phyloP scores from a whole-genome alignment of 1,140 invertebrate genomes.

The Rhyzopertha dominica region DNA sequence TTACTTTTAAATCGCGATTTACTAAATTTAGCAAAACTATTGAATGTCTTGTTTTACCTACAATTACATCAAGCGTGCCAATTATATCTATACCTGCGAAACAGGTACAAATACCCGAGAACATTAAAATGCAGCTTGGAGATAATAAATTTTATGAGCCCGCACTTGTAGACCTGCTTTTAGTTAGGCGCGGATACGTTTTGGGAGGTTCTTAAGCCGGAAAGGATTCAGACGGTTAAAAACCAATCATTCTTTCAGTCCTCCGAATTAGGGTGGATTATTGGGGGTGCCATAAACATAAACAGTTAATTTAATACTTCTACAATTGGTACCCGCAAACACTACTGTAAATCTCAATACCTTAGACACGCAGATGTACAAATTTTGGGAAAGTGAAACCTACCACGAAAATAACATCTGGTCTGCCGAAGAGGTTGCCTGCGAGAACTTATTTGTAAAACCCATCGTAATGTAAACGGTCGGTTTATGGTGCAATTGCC shows the following conservation, averaged over 20 bases:
- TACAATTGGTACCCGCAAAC: too few species aligned
- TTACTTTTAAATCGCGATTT: too few species aligned
- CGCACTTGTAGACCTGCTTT: conserved; percentile 11
- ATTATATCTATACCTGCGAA: too few species aligned
- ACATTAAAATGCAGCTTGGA: conserved; percentile 11
- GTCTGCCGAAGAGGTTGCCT: conserved; percentile 27
- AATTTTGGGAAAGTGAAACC: conserved; percentile 12
- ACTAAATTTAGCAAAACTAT: too few species aligned
- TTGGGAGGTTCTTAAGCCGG: conserved; percentile 7
- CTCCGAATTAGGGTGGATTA: conserved; percentile 9
- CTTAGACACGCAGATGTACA: conserved; percentile 3
- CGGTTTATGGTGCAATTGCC: conserved; percentile 30
- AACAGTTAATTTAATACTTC: conserved; percentile 6
- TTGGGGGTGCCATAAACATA: conserved; percentile 1
- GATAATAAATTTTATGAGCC: conserved; percentile 9
- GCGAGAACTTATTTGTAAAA: conserved; percentile 28
- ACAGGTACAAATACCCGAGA: too few species aligned
- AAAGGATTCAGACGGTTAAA: conserved; percentile 2
- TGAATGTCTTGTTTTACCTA: too few species aligned
- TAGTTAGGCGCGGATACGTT: conserved; percentile 9
- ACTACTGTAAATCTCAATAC: too few species aligned
- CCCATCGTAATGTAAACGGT: conserved; percentile 23
- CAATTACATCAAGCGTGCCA: too few species aligned
- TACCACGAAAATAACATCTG: not conserved
- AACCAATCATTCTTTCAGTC: conserved; percentile 7